Evolutionary conservation across 2,113 vertebrate genomes (phyloP).

Genomic region (Oplegnathus fasciatus): DNA sequence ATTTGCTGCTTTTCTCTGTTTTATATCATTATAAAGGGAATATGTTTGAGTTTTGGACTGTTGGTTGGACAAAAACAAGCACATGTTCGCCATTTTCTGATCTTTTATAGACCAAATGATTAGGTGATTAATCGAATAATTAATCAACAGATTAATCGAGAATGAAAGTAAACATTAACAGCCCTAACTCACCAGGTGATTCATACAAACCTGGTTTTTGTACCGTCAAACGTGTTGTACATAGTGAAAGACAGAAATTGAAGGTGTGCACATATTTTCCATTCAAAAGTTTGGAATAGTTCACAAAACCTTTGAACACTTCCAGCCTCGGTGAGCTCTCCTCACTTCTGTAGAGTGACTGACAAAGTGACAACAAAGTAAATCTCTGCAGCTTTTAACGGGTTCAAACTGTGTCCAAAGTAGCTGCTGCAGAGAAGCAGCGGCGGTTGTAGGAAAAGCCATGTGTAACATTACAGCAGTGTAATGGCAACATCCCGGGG

Average conservation of each 20-base stretch:
- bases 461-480: constrained; percentile 43
- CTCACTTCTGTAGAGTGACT: accelerated
- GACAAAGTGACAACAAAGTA: not conserved
- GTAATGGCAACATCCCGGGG: constrained; percentile 56
- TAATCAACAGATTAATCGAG: not conserved
- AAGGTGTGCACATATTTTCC: not conserved
- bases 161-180: not conserved
- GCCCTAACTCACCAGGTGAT: too few relatives aligned
- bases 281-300: constrained; percentile 28
- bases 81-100: not conserved
- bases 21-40: not conserved
- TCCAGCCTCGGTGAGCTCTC: not conserved
- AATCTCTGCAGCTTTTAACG: not conserved
- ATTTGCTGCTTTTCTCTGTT: not conserved
- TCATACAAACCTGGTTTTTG: too few relatives aligned
- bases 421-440: not conserved
- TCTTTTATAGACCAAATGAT: not conserved
- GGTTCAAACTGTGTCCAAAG: constrained; percentile 23
- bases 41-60: not conserved
- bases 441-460: constrained; percentile 22
- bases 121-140: not conserved
- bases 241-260: too few relatives aligned
- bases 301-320: not conserved
- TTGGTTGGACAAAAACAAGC: not conserved
- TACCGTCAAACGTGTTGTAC: too few relatives aligned